These are phyloP conservation scores for Agonopterix arenella DNA, from an alignment of 2,888 invertebrate species.

Conservation along the genomic window DNA sequence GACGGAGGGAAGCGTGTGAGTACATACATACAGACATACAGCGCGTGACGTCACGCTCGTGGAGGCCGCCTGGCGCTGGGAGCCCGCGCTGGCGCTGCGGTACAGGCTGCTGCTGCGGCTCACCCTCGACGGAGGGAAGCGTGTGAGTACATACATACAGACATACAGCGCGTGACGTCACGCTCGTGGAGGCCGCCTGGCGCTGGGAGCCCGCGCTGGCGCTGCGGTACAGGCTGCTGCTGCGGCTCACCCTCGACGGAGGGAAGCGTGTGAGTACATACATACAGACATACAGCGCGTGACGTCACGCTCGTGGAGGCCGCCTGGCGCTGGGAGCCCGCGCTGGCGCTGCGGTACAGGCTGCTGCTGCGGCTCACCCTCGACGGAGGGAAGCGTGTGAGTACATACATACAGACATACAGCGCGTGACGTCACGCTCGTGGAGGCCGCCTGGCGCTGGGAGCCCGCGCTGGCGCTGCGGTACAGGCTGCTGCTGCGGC, in stretches of 20 bases:
- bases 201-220: constrained; percentile 50
- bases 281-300: background rate
- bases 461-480: constrained; percentile 45
- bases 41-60: constrained; percentile 16
- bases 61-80: constrained; percentile 56
- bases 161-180: background rate
- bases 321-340: constrained; percentile 54
- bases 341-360: constrained; percentile 41
- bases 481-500: constrained; percentile 39
- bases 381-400: constrained; percentile 1
- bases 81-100: constrained; percentile 44
- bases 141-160: background rate
- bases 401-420: background rate
- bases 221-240: constrained; percentile 43
- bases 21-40: background rate
- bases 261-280: background rate
- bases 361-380: constrained; percentile 28
- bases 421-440: constrained; percentile 14
- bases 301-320: constrained; percentile 35
- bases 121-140: background rate
- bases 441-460: constrained; percentile 56
- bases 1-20: constrained; percentile 1
- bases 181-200: constrained; percentile 48
- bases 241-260: constrained; percentile 14
- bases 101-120: constrained; percentile 39